These are phyloP conservation scores for Oreonectes daqikongensis DNA, from an alignment of 2,797 vertebrate species.

Conservation along the genomic window DNA sequence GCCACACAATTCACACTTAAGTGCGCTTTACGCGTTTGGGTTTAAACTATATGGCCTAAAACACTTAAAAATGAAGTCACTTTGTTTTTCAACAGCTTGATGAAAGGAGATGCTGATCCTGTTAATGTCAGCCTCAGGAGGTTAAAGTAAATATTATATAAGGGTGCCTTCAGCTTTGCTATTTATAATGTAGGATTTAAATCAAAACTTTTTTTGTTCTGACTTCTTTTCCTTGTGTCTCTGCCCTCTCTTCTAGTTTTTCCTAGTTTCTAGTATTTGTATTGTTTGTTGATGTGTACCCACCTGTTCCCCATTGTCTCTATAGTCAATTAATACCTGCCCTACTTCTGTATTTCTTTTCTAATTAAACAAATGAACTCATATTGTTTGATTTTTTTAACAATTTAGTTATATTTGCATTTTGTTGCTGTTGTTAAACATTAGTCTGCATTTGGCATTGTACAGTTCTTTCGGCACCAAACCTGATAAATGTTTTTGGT, in stretches of 20 bases:
- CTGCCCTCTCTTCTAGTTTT: background rate
- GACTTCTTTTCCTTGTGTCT: background rate
- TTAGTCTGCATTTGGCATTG: background rate
- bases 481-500: background rate
- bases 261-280: background rate
- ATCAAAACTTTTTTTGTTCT: background rate
- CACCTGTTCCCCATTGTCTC: background rate
- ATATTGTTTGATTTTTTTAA: background rate
- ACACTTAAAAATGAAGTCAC: background rate
- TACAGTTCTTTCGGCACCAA: background rate
- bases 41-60: background rate
- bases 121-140: background rate
- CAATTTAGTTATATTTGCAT: background rate
- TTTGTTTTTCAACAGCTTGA: background rate
- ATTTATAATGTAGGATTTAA: background rate
- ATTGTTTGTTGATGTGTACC: background rate
- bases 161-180: background rate
- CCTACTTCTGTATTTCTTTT: background rate
- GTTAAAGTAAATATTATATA: background rate
- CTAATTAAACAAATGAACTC: too few relatives aligned
- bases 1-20: constrained; percentile 4
- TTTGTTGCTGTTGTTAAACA: background rate
- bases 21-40: background rate
- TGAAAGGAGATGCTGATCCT: background rate
- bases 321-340: background rate